Evolutionary conservation across 2,888 invertebrate genomes (phyloP).

Genomic region (Papilio gigon): DNA sequence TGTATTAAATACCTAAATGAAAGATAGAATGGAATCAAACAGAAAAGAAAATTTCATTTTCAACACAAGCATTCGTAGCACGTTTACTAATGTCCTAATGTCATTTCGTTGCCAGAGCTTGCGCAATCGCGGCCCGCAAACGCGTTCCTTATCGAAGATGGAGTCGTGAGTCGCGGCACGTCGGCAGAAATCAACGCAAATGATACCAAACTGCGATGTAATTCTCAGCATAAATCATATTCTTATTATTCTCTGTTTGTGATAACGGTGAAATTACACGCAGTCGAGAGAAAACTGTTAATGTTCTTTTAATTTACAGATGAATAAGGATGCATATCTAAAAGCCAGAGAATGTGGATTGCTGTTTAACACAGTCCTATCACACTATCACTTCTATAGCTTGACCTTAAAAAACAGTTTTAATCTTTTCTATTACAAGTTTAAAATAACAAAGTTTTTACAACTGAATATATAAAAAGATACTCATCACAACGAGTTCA

Average conservation of each 20-base stretch:
- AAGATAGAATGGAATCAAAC: background rate
- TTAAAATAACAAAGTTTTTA: background rate
- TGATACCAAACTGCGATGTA: background rate
- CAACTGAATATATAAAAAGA: no score
- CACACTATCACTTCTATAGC: no score
- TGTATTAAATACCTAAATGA: background rate
- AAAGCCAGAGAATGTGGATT: no score
- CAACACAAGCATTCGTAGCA: background rate
- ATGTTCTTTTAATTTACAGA: background rate
- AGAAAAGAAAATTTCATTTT: background rate
- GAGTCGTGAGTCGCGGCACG: conserved; percentile 26
- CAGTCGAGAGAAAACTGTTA: background rate
- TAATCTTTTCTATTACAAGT: background rate
- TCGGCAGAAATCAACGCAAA: conserved; percentile 19
- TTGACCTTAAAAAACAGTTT: background rate
- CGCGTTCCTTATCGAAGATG: background rate
- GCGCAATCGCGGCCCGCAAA: conserved; percentile 7
- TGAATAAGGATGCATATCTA: no score
- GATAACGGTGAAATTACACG: background rate
- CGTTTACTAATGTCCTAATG: conserved; percentile 7
- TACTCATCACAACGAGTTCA: background rate
- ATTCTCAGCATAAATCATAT: background rate
- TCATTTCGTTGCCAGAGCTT: background rate
- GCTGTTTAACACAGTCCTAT: no score
- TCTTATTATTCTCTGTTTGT: background rate